Evolutionary conservation across 1,140 invertebrate genomes (phyloP).

Genomic region (Oreohelix idahoensis): DNA sequence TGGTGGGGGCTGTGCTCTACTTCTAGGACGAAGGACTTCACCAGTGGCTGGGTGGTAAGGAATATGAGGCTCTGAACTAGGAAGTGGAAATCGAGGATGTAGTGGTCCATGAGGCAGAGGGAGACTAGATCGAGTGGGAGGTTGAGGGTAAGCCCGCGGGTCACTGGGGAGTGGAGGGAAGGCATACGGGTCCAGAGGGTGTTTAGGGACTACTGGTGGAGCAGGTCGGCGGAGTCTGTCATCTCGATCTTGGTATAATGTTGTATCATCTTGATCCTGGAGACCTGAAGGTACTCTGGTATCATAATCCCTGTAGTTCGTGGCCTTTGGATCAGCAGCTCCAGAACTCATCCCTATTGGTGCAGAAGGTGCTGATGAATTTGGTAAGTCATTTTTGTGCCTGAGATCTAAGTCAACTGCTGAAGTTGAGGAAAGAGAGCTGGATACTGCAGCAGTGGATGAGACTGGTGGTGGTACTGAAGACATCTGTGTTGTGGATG

Average conservation of each 20-base stretch:
- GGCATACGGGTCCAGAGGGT: slow-evolving; percentile 34
- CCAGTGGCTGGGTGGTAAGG: slow-evolving; percentile 12
- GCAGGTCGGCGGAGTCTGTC: not conserved
- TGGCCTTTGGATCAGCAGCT: not conserved
- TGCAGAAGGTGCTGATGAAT: not conserved
- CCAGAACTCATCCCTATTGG: not conserved
- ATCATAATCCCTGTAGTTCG: not conserved
- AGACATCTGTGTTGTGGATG: not conserved
- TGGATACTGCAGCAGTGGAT: not conserved
- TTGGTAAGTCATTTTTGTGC: not conserved
- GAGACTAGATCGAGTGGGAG: not conserved
- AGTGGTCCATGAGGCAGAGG: slow-evolving; percentile 8
- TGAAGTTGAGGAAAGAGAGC: not conserved
- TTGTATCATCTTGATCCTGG: slow-evolving; percentile 12
- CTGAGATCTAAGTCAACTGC: slow-evolving; percentile 1
- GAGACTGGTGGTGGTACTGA: not conserved
- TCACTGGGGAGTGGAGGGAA: slow-evolving; percentile 29
- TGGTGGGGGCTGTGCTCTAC: slow-evolving; percentile 37
- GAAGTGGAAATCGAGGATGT: slow-evolving; percentile 17
- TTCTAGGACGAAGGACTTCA: not conserved
- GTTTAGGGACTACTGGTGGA: slow-evolving; percentile 5
- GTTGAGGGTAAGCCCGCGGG: not conserved
- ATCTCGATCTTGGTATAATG: slow-evolving; percentile 17
- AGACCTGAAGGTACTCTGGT: not conserved
- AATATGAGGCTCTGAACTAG: not conserved